phyloP scores from a whole-genome alignment of 23 tunicate species.

The Trididemnum miniatum region DNA sequence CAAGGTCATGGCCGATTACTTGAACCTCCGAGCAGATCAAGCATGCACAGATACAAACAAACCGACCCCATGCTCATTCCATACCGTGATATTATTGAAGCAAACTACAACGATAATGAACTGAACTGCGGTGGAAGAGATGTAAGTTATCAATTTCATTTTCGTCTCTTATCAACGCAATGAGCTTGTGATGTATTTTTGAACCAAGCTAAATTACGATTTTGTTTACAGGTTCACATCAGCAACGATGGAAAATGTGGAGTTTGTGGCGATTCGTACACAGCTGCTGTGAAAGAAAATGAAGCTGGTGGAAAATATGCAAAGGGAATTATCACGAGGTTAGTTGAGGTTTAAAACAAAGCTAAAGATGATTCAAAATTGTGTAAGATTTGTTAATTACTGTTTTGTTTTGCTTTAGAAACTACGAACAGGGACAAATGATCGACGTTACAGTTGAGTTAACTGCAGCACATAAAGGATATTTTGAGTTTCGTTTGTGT shows the following conservation, averaged over 20 bases:
- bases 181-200: neutral
- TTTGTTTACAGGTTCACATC: constrained; percentile 25
- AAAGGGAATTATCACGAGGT: constrained; percentile 63
- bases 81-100: too few relatives aligned
- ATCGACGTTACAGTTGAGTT: constrained; percentile 42
- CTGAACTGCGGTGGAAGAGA: too few relatives aligned
- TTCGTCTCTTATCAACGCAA: too few relatives aligned
- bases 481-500: constrained; percentile 59
- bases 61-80: too few relatives aligned
- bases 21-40: too few relatives aligned
- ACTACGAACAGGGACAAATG: constrained; percentile 24
- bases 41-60: too few relatives aligned
- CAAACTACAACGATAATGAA: too few relatives aligned
- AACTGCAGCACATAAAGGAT: constrained; percentile 52
- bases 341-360: neutral
- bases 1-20: too few relatives aligned
- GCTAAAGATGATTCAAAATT: too few relatives aligned
- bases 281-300: constrained; percentile 59
- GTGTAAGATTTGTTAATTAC: too few relatives aligned
- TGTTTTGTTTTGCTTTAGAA: constrained; percentile 12
- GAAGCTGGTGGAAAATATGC: constrained; percentile 85
- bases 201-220: neutral
- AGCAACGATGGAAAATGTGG: constrained; percentile 65
- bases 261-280: constrained; percentile 70
- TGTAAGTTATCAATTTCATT: too few relatives aligned